Evolutionary conservation across 2,797 vertebrate species (phyloP), one percentile per base, ranked within the genome.

Genomic region (Lacerta bilineata): DNA sequence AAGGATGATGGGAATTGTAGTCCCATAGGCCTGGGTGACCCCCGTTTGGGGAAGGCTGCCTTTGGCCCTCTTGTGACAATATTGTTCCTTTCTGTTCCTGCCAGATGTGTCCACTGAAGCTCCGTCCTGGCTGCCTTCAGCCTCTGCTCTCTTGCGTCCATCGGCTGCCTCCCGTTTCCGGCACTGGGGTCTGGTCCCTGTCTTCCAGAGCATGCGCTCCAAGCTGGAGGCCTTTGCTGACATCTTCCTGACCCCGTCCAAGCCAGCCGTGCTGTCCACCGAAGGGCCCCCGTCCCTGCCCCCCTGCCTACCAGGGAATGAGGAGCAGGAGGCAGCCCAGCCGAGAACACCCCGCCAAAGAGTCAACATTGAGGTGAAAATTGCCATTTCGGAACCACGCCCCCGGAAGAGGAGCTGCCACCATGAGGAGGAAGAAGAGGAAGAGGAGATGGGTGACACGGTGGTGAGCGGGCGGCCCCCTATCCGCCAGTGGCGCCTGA

Each of bases 141-240:
- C 84, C 90, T 90, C 87, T 74, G 80, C 93, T 66, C 89, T 92
- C 66, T 88, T 92, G 55, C 92, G 93, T 82, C 91, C 92, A 4
- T 2, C 92, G 78, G 88, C 64, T 36, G 50, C 90, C 25, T 91
- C 94, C 74, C 91, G 85, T 71, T 95, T 95, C 88, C 97, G 94
- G 89, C 93, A 97, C 88, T 99, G 98, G 98, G 95, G 97, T 84
- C 97, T 98, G 43, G 97, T 96, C 20, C 98, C 98, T 0, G 95
- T 99, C 86, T 97, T 98, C 84, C 97, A 98, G 89, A 97, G 97
- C 0, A 96, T 99, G 89, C 98, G 97, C 87, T 98, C 98, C 2
- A 99, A 98, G 94, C 97, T 99, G 95, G 98, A 98, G 83, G 98
- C 97, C 95, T 98, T 99, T 92, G 97, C 98, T 1, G 98, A 99